Percentiles rank a stretch among this genome's conserved stretches.
Evolutionary conservation across 2,888 invertebrate species (phyloP).

Genomic region (Agapetus fuscipes): DNA sequence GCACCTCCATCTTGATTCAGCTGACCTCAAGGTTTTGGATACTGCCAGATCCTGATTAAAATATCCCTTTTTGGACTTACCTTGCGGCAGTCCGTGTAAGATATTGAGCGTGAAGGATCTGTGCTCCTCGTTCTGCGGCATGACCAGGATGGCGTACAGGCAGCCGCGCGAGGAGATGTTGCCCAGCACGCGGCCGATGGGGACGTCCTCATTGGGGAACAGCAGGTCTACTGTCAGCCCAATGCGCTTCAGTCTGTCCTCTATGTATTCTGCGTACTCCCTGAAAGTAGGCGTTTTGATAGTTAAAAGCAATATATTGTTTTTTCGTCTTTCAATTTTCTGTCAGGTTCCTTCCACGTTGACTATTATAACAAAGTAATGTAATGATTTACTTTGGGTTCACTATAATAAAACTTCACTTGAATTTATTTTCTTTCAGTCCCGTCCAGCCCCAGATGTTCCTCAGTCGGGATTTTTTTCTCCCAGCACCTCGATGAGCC

Average conservation of each 20-base stretch:
- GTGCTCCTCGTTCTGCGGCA: conserved; percentile 76
- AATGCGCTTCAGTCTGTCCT: conserved; percentile 65
- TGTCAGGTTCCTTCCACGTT: too few relatives aligned
- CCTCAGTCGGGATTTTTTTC: too few relatives aligned
- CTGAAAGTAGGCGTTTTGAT: conserved; percentile 38
- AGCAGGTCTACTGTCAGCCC: conserved; percentile 76
- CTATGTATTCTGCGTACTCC: conserved; percentile 83
- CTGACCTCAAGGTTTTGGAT: too few relatives aligned
- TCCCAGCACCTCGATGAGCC: too few relatives aligned
- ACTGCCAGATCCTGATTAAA: too few relatives aligned
- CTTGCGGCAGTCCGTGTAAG: conserved; percentile 83
- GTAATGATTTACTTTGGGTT: too few relatives aligned
- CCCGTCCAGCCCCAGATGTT: too few relatives aligned
- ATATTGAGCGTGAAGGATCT: conserved; percentile 84
- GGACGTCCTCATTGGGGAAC: conserved; percentile 87
- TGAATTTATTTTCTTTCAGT: too few relatives aligned
- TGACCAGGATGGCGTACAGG: conserved; percentile 79
- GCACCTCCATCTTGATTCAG: too few relatives aligned
- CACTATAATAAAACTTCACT: too few relatives aligned
- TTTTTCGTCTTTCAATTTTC: too few relatives aligned
- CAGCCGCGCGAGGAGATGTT: conserved; percentile 85
- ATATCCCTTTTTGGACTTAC: conserved; percentile 34
- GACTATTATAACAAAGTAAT: neutral
- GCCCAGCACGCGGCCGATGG: conserved; percentile 68
- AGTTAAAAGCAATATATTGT: too few relatives aligned